A percentile compares a stretch with the other conserved stretches of the same genome.
These are phyloP conservation scores for Callopanchax toddi DNA, from an alignment of 2,113 vertebrate species.

Conservation along the genomic window DNA sequence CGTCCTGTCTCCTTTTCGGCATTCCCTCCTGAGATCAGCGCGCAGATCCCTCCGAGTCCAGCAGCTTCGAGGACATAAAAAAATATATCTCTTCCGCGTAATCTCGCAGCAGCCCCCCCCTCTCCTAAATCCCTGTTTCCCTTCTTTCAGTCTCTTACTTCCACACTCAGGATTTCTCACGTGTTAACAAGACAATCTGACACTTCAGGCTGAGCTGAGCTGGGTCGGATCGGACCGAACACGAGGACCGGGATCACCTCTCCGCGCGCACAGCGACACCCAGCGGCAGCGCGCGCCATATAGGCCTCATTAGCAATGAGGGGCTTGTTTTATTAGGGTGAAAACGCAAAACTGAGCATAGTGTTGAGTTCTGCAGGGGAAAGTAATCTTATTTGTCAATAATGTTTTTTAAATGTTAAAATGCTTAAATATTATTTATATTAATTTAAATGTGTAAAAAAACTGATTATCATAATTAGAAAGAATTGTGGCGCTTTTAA, in stretches of 20 bases:
- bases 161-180: conserved; percentile 52
- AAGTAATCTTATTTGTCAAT: too few relatives aligned
- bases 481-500: too few relatives aligned
- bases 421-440: too few relatives aligned
- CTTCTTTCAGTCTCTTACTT: conserved; percentile 31
- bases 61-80: conserved; percentile 5
- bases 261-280: conserved; percentile 78
- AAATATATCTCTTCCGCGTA: conserved; percentile 40
- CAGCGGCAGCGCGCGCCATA: conserved; percentile 38
- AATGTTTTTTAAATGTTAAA: too few relatives aligned
- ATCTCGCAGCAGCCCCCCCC: conserved; percentile 18
- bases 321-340: not conserved
- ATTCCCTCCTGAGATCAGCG: conserved; percentile 66
- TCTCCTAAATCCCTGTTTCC: conserved; percentile 36
- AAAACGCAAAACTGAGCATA: too few relatives aligned
- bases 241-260: conserved; percentile 35
- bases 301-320: not conserved
- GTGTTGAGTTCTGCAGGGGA: too few relatives aligned
- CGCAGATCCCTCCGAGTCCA: conserved; percentile 39
- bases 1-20: conserved; percentile 61
- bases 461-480: too few relatives aligned
- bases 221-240: conserved; percentile 60
- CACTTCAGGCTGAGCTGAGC: conserved; percentile 63
- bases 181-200: conserved; percentile 67
- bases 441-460: too few relatives aligned